Conservation (phyloP, 2,113 vertebrate species). For the Aleadryas rufinucha region DNA sequence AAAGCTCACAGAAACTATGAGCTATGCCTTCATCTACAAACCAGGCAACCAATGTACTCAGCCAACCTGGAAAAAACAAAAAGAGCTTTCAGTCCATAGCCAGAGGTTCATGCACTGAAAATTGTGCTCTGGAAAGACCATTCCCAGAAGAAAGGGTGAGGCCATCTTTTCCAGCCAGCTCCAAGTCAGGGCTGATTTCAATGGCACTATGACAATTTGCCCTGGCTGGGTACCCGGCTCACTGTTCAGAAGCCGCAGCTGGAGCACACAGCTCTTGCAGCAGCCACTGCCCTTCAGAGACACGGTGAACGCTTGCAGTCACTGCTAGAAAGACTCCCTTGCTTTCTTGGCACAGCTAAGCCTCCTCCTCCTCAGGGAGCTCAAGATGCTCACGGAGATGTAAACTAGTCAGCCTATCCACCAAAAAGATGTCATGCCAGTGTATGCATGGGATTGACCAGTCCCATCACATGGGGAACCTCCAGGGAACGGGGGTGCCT, state of each 20-base stretch:
- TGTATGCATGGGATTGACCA: not conserved
- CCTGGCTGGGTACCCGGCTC: fast-evolving
- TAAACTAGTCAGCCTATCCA: not conserved
- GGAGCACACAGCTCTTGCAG: not conserved
- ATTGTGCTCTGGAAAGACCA: not conserved
- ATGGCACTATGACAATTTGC: fast-evolving
- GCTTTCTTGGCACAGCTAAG: not conserved
- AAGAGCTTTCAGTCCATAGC: not conserved
- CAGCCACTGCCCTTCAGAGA: not conserved
- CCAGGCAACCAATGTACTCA: not conserved
- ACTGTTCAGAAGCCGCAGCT: fast-evolving
- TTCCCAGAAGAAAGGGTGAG: not conserved
- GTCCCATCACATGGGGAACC: not conserved
- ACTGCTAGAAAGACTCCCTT: not conserved
- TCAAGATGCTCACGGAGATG: not conserved
- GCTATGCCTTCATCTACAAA: not conserved
- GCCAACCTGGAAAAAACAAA: not conserved
- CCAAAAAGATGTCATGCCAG: not conserved
- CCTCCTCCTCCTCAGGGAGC: not conserved
- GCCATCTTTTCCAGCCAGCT: not conserved
- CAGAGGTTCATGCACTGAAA: not conserved
- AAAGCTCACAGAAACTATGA: not conserved
- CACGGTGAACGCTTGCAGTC: fast-evolving
- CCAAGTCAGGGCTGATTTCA: not conserved
- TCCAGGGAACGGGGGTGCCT: not conserved